Conservation (phyloP, 2,888 invertebrate genomes). For the Drosophila prostipennis region DNA sequence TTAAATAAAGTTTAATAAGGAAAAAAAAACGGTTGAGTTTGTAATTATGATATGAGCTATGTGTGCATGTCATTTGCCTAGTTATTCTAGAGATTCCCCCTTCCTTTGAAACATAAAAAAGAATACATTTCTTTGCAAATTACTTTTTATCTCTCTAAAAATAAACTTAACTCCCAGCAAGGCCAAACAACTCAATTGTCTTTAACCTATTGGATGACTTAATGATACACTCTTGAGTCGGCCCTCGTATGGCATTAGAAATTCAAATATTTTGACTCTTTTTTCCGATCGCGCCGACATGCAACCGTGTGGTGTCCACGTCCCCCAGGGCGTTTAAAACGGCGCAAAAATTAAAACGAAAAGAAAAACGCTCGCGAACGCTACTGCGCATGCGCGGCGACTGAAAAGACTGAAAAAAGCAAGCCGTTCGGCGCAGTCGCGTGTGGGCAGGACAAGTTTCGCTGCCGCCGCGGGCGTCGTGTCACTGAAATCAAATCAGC, state of each 20-base stretch:
- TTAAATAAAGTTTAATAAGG: too few species aligned
- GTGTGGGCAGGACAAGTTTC: constrained; percentile 62
- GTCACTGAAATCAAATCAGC: constrained; percentile 79
- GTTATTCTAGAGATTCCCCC: too few species aligned
- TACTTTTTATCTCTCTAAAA: too few species aligned
- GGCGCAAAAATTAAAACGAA: constrained; percentile 38
- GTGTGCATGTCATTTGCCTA: too few species aligned
- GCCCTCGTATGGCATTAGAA: constrained; percentile 74
- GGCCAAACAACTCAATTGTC: constrained; percentile 10
- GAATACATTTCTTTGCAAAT: too few species aligned
- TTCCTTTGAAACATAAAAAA: too few species aligned
- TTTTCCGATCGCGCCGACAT: constrained; percentile 45
- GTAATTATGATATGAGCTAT: too few species aligned
- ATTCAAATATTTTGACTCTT: constrained; percentile 81
- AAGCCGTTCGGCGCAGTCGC: constrained; percentile 31
- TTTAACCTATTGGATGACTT: constrained; percentile 47
- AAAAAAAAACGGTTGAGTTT: too few species aligned
- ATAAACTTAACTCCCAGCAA: background rate
- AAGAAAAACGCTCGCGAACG: constrained; percentile 42
- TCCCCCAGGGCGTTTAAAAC: constrained; percentile 68
- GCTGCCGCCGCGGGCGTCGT: constrained; percentile 71
- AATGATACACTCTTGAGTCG: constrained; percentile 47
- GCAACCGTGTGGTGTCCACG: constrained; percentile 41
- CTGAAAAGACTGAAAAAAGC: background rate
- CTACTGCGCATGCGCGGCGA: constrained; percentile 70